Conservation (phyloP, 2,888 invertebrate species). For the Harpalus rufipes region DNA sequence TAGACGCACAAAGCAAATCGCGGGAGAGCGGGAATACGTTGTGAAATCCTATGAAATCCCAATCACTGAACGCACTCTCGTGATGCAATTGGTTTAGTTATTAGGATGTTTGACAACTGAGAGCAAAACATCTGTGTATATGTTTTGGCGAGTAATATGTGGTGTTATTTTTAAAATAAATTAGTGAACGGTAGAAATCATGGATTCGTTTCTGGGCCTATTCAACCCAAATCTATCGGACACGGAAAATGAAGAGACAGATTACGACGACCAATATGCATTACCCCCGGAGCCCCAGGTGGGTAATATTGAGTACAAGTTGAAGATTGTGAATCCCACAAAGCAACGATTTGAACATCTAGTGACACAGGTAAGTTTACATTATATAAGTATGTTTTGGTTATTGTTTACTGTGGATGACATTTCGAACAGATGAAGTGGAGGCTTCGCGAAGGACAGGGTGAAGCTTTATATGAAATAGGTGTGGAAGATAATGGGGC, state of each 20-base stretch:
- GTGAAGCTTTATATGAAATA: conserved; percentile 98
- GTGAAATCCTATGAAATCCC: conserved; percentile 29
- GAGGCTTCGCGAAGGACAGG: conserved; percentile 96
- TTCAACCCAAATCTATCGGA: conserved; percentile 83
- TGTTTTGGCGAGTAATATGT: conserved; percentile 52
- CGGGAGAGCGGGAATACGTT: neutral
- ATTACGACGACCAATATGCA: conserved; percentile 79
- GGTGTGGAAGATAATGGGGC: conserved; percentile 95
- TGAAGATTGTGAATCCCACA: conserved; percentile 95
- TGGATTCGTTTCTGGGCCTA: conserved; percentile 91
- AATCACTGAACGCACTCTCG: conserved; percentile 24
- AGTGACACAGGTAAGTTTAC: conserved; percentile 89
- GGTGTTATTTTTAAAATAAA: conserved; percentile 51
- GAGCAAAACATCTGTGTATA: conserved; percentile 51
- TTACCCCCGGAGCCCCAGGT: conserved; percentile 95
- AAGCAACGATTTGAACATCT: conserved; percentile 95
- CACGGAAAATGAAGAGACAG: conserved; percentile 79
- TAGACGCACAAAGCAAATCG: conserved; percentile 6
- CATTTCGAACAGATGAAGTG: conserved; percentile 88
- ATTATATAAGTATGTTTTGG: conserved; percentile 47
- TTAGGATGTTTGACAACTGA: conserved; percentile 52
- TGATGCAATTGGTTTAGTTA: conserved; percentile 47
- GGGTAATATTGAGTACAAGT: conserved; percentile 97
- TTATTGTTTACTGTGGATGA: conserved; percentile 31
- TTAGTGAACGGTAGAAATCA: conserved; percentile 73